Percentiles rank a stretch among this genome's conserved stretches.
phyloP scores from a whole-genome alignment of 1,140 invertebrate genomes.

The Musca vetustissima region DNA sequence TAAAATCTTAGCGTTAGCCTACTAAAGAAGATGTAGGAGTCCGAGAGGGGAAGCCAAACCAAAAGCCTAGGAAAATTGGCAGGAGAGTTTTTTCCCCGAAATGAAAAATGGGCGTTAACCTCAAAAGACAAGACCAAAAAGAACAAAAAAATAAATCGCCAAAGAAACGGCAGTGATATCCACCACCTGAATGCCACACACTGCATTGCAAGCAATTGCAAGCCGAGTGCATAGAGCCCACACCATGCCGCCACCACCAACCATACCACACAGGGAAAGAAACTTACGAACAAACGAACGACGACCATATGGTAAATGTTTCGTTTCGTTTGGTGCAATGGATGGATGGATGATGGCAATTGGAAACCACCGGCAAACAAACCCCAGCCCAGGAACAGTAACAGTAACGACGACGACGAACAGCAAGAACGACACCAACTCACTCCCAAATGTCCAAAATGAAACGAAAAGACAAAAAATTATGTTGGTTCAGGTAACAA shows the following conservation, averaged over 20 bases:
- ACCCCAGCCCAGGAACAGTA: slow-evolving; percentile 1
- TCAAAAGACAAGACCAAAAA: slow-evolving; percentile 10
- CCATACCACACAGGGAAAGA: neutral
- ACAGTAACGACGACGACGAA: no score
- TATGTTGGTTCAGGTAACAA: slow-evolving; percentile 53
- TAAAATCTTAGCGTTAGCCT: no score
- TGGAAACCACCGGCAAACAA: neutral
- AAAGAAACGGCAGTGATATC: slow-evolving; percentile 5
- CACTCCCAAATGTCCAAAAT: no score
- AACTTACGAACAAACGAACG: slow-evolving; percentile 6
- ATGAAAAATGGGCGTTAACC: slow-evolving; percentile 24
- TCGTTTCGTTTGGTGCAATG: no score
- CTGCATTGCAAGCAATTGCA: no score
- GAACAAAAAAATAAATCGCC: no score
- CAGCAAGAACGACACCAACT: neutral
- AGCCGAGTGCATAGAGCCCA: neutral
- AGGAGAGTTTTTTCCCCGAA: slow-evolving; percentile 6
- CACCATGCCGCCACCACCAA: no score
- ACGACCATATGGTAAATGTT: slow-evolving; percentile 15
- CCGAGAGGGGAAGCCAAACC: no score
- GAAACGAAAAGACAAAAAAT: slow-evolving; percentile 31
- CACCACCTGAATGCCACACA: slow-evolving; percentile 23
- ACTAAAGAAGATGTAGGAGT: no score
- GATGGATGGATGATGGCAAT: no score
- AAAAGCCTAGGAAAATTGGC: no score